These are phyloP conservation scores for Drosophila rubida DNA, from an alignment of 2,888 invertebrate species.

Conservation along the genomic window DNA sequence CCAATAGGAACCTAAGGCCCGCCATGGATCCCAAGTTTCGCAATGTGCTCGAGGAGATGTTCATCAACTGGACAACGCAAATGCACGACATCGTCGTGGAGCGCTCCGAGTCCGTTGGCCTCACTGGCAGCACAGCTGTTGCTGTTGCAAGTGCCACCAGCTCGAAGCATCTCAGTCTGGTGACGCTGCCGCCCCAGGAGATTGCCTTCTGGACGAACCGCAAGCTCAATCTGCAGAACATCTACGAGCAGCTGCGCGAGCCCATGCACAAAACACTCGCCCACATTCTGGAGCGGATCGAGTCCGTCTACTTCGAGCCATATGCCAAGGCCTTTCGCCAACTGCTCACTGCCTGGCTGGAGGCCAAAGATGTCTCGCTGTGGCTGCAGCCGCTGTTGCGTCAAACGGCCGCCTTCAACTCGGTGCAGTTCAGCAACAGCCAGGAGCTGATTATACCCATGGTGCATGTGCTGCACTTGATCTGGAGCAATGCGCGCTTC, in stretches of 20 bases:
- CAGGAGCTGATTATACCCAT: conserved; percentile 88
- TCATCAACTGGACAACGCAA: conserved; percentile 95
- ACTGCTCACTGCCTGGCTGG: conserved; percentile 90
- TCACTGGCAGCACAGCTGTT: background rate
- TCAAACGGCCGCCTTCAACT: conserved; percentile 87
- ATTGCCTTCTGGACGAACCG: conserved; percentile 93
- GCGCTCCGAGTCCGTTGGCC: conserved; percentile 65
- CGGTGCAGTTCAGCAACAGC: conserved; percentile 89
- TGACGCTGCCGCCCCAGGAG: conserved; percentile 88
- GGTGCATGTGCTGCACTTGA: conserved; percentile 93
- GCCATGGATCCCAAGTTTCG: conserved; percentile 78
- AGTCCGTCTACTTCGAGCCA: conserved; percentile 91
- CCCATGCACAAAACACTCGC: conserved; percentile 93
- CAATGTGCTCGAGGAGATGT: conserved; percentile 92
- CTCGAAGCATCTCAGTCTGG: conserved; percentile 44
- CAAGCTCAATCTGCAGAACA: conserved; percentile 92
- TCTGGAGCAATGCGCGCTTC: conserved; percentile 94
- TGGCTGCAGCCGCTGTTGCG: conserved; percentile 91
- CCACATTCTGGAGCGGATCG: conserved; percentile 90
- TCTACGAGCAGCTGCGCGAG: conserved; percentile 93
- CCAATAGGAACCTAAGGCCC: conserved; percentile 62
- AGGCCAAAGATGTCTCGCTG: conserved; percentile 93
- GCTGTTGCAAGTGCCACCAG: background rate
- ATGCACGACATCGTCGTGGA: conserved; percentile 86
- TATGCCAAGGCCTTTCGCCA: conserved; percentile 92